Evolutionary conservation across 2,888 invertebrate genomes (phyloP).

Genomic region (Flexamia atlantica): DNA sequence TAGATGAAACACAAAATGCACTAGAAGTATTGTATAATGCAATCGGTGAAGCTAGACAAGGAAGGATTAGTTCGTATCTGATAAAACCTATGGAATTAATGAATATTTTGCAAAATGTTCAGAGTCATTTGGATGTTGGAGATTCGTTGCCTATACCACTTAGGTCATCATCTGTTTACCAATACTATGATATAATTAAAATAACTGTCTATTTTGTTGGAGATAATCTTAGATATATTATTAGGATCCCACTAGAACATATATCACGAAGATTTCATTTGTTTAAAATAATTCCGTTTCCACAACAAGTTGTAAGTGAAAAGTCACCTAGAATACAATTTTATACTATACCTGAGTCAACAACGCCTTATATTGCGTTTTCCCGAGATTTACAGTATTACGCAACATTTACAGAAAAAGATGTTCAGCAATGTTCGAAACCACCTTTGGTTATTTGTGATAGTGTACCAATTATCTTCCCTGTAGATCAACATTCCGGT

Average conservation of each 20-base stretch:
- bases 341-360: slow-evolving; percentile 5
- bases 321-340: not conserved
- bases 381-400: too few relatives aligned
- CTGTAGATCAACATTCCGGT: too few relatives aligned
- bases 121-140: slow-evolving; percentile 12
- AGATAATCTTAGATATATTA: slow-evolving; percentile 20
- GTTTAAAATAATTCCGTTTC: slow-evolving; percentile 21
- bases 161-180: not conserved
- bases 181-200: slow-evolving; percentile 25
- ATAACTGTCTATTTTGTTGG: slow-evolving; percentile 27
- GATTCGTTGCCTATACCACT: slow-evolving; percentile 19
- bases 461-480: too few relatives aligned
- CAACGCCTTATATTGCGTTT: too few relatives aligned
- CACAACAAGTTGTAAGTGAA: not conserved
- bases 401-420: too few relatives aligned
- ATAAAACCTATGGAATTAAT: slow-evolving; percentile 21
- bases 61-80: slow-evolving; percentile 33
- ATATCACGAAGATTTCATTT: slow-evolving; percentile 22
- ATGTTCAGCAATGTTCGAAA: too few relatives aligned
- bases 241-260: slow-evolving; percentile 17
- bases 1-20: not conserved
- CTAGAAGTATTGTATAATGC: slow-evolving; percentile 41
- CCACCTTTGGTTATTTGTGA: too few relatives aligned
- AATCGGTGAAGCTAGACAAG: slow-evolving; percentile 31
- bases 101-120: slow-evolving; percentile 16